Percentiles rank a stretch among this genome's conserved stretches.
Conservation (phyloP, 1,140 invertebrate genomes). For the Aphelinus atriplicis region DNA sequence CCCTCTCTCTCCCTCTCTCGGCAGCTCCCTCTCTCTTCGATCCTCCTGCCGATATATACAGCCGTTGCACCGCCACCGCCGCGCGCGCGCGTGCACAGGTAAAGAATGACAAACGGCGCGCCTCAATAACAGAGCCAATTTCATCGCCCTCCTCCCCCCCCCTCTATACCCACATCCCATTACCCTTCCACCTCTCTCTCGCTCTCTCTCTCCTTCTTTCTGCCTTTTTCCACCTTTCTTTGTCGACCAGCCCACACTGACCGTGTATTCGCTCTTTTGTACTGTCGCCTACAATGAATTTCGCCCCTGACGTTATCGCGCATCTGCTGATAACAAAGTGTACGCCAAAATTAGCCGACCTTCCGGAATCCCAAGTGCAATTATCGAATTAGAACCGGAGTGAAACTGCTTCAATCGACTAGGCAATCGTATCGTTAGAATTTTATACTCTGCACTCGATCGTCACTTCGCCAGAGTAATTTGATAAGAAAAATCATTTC, state of each 20-base stretch:
- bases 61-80: too few relatives aligned
- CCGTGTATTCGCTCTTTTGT: constrained; percentile 6
- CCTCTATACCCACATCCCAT: not conserved
- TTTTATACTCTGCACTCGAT: too few relatives aligned
- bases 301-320: too few relatives aligned
- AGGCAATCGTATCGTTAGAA: too few relatives aligned
- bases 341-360: too few relatives aligned
- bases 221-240: not conserved
- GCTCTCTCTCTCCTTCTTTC: not conserved
- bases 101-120: constrained; percentile 39
- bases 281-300: too few relatives aligned
- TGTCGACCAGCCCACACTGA: not conserved
- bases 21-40: constrained; percentile 3
- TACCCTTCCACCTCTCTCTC: not conserved
- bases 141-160: constrained; percentile 5
- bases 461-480: too few relatives aligned
- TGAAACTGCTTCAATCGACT: too few relatives aligned
- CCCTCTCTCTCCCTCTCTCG: not conserved
- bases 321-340: too few relatives aligned
- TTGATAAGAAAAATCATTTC: too few relatives aligned
- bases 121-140: constrained; percentile 39
- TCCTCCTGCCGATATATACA: constrained; percentile 20
- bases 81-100: not conserved
- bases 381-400: too few relatives aligned
- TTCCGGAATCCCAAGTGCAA: too few relatives aligned